Conservation (phyloP, 2,797 vertebrate species). For the Acipenser transmontanus region DNA sequence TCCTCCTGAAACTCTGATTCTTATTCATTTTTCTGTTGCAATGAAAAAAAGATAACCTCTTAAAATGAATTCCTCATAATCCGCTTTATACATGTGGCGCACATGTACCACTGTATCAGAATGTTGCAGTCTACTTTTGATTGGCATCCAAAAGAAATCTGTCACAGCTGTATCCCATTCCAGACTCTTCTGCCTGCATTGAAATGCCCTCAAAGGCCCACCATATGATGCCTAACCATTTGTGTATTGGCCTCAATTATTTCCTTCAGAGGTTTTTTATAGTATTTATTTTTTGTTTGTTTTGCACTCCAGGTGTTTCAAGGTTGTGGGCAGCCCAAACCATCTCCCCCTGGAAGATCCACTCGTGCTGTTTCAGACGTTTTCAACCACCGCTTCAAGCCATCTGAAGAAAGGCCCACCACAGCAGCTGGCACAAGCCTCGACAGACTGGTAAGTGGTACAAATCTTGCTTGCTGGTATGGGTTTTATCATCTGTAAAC, state of each 20-base stretch:
- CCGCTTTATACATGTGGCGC: too few relatives aligned
- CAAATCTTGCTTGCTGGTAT: not conserved
- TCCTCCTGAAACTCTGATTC: too few relatives aligned
- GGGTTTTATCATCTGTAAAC: constrained; percentile 34
- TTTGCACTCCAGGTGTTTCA: constrained; percentile 86
- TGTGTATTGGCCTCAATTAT: not conserved
- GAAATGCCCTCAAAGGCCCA: too few relatives aligned
- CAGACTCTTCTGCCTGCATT: too few relatives aligned
- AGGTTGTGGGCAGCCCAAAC: constrained; percentile 92
- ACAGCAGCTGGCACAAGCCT: constrained; percentile 84
- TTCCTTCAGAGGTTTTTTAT: constrained; percentile 34
- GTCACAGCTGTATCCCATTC: too few relatives aligned
- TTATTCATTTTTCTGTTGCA: too few relatives aligned
- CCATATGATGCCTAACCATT: too few relatives aligned
- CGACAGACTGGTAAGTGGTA: constrained; percentile 84
- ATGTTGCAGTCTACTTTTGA: too few relatives aligned
- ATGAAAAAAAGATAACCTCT: too few relatives aligned
- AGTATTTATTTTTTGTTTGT: constrained; percentile 17
- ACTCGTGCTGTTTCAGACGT: constrained; percentile 79
- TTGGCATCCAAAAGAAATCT: too few relatives aligned
- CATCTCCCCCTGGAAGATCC: constrained; percentile 77
- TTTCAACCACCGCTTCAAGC: constrained; percentile 78
- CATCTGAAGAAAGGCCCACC: constrained; percentile 85
- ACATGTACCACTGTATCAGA: too few relatives aligned
- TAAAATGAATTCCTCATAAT: too few relatives aligned